These are phyloP conservation scores for Plecturocebus donacophilus DNA, from an alignment of 2,113 vertebrate species.

Conservation along the genomic window DNA sequence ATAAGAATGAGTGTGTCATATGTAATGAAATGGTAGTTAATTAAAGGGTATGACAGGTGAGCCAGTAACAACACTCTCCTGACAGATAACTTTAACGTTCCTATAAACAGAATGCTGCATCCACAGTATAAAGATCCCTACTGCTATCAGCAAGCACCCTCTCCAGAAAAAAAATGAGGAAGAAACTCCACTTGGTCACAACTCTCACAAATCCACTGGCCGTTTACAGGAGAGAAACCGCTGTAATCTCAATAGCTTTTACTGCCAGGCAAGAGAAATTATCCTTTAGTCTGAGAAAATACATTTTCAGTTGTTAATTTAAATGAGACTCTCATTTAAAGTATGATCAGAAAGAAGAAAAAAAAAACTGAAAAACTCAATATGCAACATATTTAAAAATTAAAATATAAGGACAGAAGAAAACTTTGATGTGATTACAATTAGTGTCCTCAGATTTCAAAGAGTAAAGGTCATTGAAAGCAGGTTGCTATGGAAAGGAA, in stretches of 20 bases:
- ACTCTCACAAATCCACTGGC: background rate
- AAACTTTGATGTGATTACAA: conserved; percentile 21
- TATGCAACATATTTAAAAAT: background rate
- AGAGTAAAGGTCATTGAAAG: background rate
- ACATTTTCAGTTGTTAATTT: background rate
- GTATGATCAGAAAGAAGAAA: conserved; percentile 44
- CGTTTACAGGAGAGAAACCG: background rate
- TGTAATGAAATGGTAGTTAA: background rate
- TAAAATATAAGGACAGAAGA: background rate
- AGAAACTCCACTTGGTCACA: background rate
- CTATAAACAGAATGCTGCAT: background rate
- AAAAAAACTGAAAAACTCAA: conserved; percentile 5
- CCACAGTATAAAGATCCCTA: rapidly evolving
- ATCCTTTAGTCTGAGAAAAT: conserved; percentile 30
- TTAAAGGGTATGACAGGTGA: background rate
- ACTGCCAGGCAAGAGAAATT: conserved; percentile 3
- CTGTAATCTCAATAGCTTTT: background rate
- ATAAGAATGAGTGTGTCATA: background rate
- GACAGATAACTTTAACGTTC: background rate
- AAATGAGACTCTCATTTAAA: conserved; percentile 24
- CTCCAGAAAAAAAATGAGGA: background rate
- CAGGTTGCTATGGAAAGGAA: background rate
- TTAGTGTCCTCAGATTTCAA: conserved; percentile 41
- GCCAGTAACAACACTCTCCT: too few species aligned
- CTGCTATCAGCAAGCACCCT: background rate